These are phyloP conservation scores for Rhabdophis nuchalis DNA, from an alignment of 2,797 vertebrate species.

Conservation along the genomic window DNA sequence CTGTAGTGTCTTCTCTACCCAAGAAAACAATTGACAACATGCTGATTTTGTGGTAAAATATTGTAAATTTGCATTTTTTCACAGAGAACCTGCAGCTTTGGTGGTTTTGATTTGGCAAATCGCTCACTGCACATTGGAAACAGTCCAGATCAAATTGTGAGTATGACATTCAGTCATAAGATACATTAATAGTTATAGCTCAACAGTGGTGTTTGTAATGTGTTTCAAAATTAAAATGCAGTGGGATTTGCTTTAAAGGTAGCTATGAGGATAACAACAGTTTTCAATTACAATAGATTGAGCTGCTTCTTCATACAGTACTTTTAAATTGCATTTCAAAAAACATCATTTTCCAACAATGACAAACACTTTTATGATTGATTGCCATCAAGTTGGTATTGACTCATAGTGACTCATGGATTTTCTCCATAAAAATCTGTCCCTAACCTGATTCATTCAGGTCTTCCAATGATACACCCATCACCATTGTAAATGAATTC, in stretches of 20 bases:
- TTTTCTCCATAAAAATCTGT: neutral
- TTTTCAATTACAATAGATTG: slow-evolving; percentile 33
- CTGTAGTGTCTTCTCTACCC: slow-evolving; percentile 37
- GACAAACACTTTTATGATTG: slow-evolving; percentile 35
- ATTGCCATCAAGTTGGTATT: neutral
- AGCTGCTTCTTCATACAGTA: slow-evolving; percentile 18
- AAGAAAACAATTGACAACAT: neutral
- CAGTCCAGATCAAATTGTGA: slow-evolving; percentile 81
- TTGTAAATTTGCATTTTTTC: slow-evolving; percentile 23
- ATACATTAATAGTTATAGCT: slow-evolving; percentile 23
- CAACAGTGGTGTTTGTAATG: neutral
- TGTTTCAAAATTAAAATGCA: slow-evolving; percentile 21
- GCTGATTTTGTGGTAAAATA: slow-evolving; percentile 7
- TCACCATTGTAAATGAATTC: neutral
- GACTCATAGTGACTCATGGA: neutral
- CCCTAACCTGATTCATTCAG: neutral
- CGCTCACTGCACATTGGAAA: slow-evolving; percentile 89
- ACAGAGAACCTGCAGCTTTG: slow-evolving; percentile 97
- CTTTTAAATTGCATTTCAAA: slow-evolving; percentile 39
- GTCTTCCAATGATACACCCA: neutral
- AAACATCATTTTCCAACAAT: slow-evolving; percentile 16
- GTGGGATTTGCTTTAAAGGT: slow-evolving; percentile 41
- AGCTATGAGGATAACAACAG: slow-evolving; percentile 22
- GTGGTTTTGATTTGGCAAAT: slow-evolving; percentile 96
- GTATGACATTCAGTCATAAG: slow-evolving; percentile 53